These are phyloP conservation scores for Melipona beecheii DNA, from an alignment of 2,888 invertebrate genomes.

Conservation along the genomic window DNA sequence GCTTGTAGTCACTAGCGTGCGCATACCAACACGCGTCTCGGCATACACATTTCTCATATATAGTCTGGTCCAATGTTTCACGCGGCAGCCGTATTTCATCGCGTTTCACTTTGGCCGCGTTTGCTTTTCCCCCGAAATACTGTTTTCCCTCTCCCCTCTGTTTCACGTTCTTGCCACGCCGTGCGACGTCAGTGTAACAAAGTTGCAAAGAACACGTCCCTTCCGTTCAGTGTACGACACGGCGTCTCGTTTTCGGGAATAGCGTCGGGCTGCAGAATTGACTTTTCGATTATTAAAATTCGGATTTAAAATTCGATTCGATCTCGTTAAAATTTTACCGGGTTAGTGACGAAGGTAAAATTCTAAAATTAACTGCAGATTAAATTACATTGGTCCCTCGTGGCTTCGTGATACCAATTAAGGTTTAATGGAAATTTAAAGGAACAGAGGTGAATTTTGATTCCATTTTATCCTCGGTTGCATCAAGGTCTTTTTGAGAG, in stretches of 20 bases:
- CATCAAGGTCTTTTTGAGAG: no score
- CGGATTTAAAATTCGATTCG: no score
- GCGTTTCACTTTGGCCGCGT: background rate
- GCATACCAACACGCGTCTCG: conserved; percentile 1
- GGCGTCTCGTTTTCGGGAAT: background rate
- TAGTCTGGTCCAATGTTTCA: background rate
- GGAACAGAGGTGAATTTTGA: background rate
- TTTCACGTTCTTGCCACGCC: background rate
- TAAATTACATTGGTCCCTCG: no score
- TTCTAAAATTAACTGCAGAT: no score
- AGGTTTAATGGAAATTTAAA: no score
- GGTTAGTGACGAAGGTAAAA: no score
- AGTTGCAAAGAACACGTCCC: background rate
- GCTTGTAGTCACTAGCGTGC: background rate
- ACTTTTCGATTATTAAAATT: no score
- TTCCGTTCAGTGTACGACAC: background rate
- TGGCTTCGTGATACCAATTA: no score
- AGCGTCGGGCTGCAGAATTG: no score
- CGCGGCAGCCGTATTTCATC: background rate
- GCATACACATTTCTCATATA: conserved; percentile 27
- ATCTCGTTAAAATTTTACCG: no score
- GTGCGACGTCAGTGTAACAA: background rate
- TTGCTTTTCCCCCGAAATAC: background rate
- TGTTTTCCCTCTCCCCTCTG: background rate
- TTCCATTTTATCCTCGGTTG: background rate